These are phyloP conservation scores for Esox masquinongy DNA, from an alignment of 2,797 vertebrate species.

Conservation along the genomic window DNA sequence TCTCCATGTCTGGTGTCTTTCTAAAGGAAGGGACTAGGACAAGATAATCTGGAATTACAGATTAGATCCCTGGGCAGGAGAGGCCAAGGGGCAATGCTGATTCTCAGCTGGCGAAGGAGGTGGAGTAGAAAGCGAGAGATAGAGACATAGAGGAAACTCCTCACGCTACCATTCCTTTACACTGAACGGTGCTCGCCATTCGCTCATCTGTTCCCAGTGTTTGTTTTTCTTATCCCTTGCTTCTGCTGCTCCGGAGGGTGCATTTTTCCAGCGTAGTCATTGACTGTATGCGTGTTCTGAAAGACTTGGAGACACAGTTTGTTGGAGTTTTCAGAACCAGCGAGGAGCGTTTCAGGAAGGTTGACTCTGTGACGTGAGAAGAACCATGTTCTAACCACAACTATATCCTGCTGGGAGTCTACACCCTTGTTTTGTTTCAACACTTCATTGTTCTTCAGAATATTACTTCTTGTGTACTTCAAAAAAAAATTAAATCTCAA, in stretches of 20 bases:
- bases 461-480: slow-evolving; percentile 29
- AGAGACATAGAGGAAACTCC: slow-evolving; percentile 37
- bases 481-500: slow-evolving; percentile 31
- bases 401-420: slow-evolving; percentile 30
- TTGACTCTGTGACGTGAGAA: slow-evolving; percentile 23
- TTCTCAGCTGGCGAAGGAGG: slow-evolving; percentile 29
- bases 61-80: slow-evolving; percentile 69
- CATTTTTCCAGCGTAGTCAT: background rate
- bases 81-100: slow-evolving; percentile 29
- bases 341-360: slow-evolving; percentile 29
- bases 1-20: slow-evolving; percentile 25
- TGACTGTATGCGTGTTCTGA: background rate
- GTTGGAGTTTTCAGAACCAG: slow-evolving; percentile 13
- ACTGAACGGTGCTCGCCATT: background rate
- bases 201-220: background rate
- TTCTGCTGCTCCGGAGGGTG: background rate
- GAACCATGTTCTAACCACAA: slow-evolving; percentile 40
- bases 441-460: slow-evolving; percentile 37
- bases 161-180: background rate
- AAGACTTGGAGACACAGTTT: background rate
- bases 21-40: slow-evolving; percentile 41
- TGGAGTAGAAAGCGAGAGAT: slow-evolving; percentile 25
- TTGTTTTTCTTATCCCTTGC: background rate
- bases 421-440: slow-evolving; percentile 32
- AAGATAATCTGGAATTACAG: slow-evolving; percentile 87